A percentile compares a stretch with the other conserved stretches of the same genome.
Evolutionary conservation across 2,797 vertebrate genomes (phyloP).

Genomic region (Triplophysa bombifrons): DNA sequence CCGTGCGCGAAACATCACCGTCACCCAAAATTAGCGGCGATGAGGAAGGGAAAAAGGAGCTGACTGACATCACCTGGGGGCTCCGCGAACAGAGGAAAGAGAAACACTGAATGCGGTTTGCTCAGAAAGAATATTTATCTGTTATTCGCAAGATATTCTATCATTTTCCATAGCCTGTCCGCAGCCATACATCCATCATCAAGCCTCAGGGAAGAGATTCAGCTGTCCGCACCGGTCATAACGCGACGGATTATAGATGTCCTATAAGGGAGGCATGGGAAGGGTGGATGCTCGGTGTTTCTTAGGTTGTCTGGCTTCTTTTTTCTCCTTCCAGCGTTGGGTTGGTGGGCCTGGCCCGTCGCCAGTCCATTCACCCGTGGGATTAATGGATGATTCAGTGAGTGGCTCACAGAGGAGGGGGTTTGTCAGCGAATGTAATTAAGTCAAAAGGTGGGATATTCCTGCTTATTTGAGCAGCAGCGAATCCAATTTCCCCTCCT

Average conservation of each 20-base stretch:
- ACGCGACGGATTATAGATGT: constrained; percentile 39
- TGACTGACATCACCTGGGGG: constrained; percentile 42
- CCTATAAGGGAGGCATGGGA: constrained; percentile 22
- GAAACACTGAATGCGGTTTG: constrained; percentile 27
- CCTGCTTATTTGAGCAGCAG: constrained; percentile 39
- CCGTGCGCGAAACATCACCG: constrained; percentile 31
- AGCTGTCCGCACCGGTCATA: constrained; percentile 37
- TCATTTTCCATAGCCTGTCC: constrained; percentile 19
- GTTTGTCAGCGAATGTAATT: constrained; percentile 48
- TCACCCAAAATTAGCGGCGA: constrained; percentile 43
- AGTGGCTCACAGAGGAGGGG: constrained; percentile 28
- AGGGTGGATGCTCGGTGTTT: constrained; percentile 12
- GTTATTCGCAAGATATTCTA: constrained; percentile 33
- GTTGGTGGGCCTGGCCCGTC: constrained; percentile 13
- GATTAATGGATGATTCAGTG: constrained; percentile 51
- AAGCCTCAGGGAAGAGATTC: constrained; percentile 33
- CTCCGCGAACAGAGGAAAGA: constrained; percentile 27
- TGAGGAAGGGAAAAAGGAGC: constrained; percentile 12
- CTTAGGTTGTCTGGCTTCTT: constrained; percentile 17
- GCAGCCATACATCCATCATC: constrained; percentile 25
- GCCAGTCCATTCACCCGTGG: constrained; percentile 18
- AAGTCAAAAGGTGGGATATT: constrained; percentile 52
- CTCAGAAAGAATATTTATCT: constrained; percentile 28
- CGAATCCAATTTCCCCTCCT: constrained; percentile 57
- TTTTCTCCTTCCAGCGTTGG: not conserved